Percentiles rank a stretch among this genome's conserved stretches.
Evolutionary conservation across 2,113 vertebrate genomes (phyloP).

Genomic region (Platanista minor): DNA sequence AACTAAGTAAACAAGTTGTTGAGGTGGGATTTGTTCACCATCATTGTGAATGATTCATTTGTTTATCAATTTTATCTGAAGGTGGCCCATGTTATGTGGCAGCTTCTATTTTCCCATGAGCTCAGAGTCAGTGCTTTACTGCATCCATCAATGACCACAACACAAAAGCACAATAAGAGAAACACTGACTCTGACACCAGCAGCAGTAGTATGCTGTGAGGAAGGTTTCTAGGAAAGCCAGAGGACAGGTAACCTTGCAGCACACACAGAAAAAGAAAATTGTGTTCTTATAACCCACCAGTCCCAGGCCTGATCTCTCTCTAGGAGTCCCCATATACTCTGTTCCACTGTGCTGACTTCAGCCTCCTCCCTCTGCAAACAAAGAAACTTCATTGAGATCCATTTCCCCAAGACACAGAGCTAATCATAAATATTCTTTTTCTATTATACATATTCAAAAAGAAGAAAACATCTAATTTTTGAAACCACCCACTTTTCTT

Average conservation of each 20-base stretch:
- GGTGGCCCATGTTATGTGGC: not conserved
- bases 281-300: fast-evolving
- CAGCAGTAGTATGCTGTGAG: not conserved
- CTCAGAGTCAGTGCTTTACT: not conserved
- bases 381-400: not conserved
- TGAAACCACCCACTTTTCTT: not conserved
- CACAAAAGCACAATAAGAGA: not conserved
- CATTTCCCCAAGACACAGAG: not conserved
- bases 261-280: not conserved
- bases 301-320: no score
- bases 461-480: not conserved
- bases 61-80: not conserved
- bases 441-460: not conserved
- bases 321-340: not conserved
- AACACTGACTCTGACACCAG: fast-evolving
- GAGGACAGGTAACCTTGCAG: not conserved
- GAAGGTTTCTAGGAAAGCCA: not conserved
- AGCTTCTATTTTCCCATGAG: not conserved
- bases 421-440: not conserved
- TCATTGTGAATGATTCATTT: not conserved
- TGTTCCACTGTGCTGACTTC: not conserved
- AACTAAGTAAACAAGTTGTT: not conserved
- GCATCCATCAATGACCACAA: not conserved
- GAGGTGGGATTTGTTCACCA: not conserved
- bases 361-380: not conserved